These are phyloP conservation scores for Eclectus roratus DNA, from an alignment of 2,113 vertebrate genomes.

Conservation along the genomic window DNA sequence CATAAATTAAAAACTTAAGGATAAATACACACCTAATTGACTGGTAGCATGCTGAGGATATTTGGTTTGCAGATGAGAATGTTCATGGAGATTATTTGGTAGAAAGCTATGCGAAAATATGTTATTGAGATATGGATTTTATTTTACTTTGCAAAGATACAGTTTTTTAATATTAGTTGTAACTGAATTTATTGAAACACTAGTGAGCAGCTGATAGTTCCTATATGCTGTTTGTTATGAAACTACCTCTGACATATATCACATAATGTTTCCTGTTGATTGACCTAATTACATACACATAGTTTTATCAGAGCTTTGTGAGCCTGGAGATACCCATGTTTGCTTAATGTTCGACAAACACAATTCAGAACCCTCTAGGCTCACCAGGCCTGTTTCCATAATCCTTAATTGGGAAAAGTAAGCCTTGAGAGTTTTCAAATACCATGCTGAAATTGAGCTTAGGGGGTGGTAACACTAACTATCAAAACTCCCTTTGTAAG, in stretches of 20 bases:
- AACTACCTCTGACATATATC: constrained; percentile 48
- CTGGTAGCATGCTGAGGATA: constrained; percentile 5
- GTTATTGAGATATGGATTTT: not conserved
- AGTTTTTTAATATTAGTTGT: not conserved
- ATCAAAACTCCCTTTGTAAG: not conserved
- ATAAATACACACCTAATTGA: constrained; percentile 48
- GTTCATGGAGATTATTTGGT: not conserved
- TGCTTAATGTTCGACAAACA: constrained; percentile 73
- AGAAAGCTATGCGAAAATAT: not conserved
- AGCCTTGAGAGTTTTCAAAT: constrained; percentile 72
- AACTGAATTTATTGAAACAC: not conserved
- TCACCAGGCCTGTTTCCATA: constrained; percentile 67
- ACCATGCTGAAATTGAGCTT: constrained; percentile 55
- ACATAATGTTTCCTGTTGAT: constrained; percentile 67
- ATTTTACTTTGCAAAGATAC: not conserved
- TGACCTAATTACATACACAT: constrained; percentile 70
- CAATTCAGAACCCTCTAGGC: constrained; percentile 70
- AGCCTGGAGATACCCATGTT: constrained; percentile 69
- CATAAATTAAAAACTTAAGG: constrained; percentile 41
- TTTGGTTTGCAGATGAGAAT: constrained; percentile 37
- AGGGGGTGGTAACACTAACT: constrained; percentile 17
- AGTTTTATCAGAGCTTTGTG: constrained; percentile 72
- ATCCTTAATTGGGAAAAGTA: constrained; percentile 72
- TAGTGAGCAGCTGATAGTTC: not conserved
- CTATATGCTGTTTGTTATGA: constrained; percentile 5